Base-by-base conservation (phyloP, 2,888 invertebrate genomes). In the Portevinia maculata region DNA sequence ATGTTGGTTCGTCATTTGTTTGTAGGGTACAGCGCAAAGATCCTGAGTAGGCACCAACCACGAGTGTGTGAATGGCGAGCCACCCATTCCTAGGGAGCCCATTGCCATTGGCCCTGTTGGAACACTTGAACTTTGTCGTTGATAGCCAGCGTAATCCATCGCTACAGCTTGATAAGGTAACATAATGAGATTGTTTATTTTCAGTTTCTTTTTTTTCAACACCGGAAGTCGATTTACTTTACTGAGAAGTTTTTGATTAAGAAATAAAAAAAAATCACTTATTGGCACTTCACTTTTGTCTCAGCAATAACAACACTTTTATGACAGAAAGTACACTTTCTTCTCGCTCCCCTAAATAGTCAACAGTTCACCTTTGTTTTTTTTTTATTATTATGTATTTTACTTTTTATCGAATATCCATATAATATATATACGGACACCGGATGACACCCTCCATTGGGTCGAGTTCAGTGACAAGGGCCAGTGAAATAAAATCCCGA, bases 1-100 rank as follows among this genome's bases (percentile, higher is more conserved):
- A 81, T 88, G 89, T 84, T 91, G 91, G 84, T 89, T 89, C 70
- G 90, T 88, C 90, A 90, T 92, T 93, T 94, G 94, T 92, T 94
- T 94, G 92, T 94, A 94, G 93, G 96, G 95, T 94, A 96, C 94
- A 91, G 93, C 94, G 94, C 96, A 96, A 93, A 96, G 94, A 93
- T 96, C 96, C 95, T 96, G 96, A 93, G 95, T 95, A 92, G 94
- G 94, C 93, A 96, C 96, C 94, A 97, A 96, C 97, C 97, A 97
- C 93, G 97, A 97, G 94, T 97, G 97, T 91, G 96, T 95, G 93
- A 97, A 97, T 89, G 97, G 94, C 90, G 88, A 93, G 60, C 88
- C 88, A 62, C 88, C 89, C 89, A 93, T 92, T 86, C 93, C 93
- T 91, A 93, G 91, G 87, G 90, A 88, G 86, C 93, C 92, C 89